Base-by-base conservation (phyloP, 2,888 invertebrate genomes). In the Herminia tarsipennalis region DNA sequence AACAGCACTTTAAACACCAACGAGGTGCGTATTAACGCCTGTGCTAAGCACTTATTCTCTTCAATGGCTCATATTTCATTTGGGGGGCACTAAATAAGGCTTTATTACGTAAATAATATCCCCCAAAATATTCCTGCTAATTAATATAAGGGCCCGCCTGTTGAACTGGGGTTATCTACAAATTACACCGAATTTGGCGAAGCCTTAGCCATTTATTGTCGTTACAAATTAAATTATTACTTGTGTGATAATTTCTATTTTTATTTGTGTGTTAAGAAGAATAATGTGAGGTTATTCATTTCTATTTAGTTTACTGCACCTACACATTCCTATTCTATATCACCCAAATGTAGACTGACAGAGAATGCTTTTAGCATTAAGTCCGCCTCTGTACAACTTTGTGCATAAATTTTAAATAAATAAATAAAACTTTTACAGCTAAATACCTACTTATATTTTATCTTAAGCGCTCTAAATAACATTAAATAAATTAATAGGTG, bases 91-190 rank as follows among this genome's bases (percentile, higher is more conserved):
- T 88, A 89, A 89, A 89, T 88, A 84, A 88, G 86, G 84, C 87
- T 88, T 89, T 89, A 89, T 88, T 86, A 84, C 81, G 83, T 85
- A 84, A 88, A 88, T 88, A 88, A 87, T 88, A 88, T 77, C 85
- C 87, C 86, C 79, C 82, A 84, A 84, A 88, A 88, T 90, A 86
- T 88, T 85, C 78, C 58, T 76, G 75, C 88, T 89, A 89, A 89
- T 90, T 89, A 91, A 88, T 88, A 86, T 85, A 85, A 86, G 85
- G 87, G 86, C 60, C 20, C 47, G 69, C 76, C 74, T 62, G 76
- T 74, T 74, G 73, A 75, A 74, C 75, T 71, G 72, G 76, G 78
- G 76, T 76, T 76, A 63, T 60, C 53, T 64, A 56, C 65, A 76
- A 74, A 76, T 78, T 70, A 59, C 63, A 71, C 53, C 56, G 64